A percentile compares a stretch with the other conserved stretches of the same genome.
Evolutionary conservation across 2,888 invertebrate genomes (phyloP).

Genomic region (Polydrusus tereticollis): DNA sequence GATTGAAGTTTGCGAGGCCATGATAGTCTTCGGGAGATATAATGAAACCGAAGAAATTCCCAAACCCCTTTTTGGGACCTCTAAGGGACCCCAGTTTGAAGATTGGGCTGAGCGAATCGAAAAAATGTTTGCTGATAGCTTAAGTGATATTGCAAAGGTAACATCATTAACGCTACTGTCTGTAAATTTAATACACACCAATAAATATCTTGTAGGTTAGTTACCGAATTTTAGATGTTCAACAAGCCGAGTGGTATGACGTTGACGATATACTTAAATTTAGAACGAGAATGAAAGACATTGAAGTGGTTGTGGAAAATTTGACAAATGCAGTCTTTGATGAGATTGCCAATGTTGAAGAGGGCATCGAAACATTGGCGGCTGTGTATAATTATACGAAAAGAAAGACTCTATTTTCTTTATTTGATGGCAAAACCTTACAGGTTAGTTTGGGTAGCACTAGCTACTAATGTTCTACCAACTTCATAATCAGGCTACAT

Average conservation of each 20-base stretch:
- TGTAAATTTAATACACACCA: background rate
- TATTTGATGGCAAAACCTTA: slow-evolving; percentile 78
- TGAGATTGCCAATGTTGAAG: slow-evolving; percentile 83
- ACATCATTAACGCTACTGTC: slow-evolving; percentile 6
- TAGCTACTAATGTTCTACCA: no score
- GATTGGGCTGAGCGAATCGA: slow-evolving; percentile 79
- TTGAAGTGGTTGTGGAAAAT: slow-evolving; percentile 86
- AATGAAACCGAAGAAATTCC: slow-evolving; percentile 80
- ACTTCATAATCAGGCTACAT: no score
- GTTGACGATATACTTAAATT: slow-evolving; percentile 76
- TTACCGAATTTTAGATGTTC: slow-evolving; percentile 80
- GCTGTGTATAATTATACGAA: slow-evolving; percentile 84
- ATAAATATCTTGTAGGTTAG: slow-evolving; percentile 67
- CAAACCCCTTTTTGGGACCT: slow-evolving; percentile 83
- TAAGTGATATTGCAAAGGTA: slow-evolving; percentile 72
- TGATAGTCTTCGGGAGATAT: slow-evolving; percentile 87
- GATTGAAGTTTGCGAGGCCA: slow-evolving; percentile 89
- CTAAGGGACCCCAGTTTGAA: slow-evolving; percentile 77
- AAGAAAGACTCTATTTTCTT: slow-evolving; percentile 77
- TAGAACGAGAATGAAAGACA: slow-evolving; percentile 73
- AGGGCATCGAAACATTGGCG: slow-evolving; percentile 82
- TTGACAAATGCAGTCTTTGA: slow-evolving; percentile 84
- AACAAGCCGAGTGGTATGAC: slow-evolving; percentile 88
- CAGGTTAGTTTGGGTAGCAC: no score
- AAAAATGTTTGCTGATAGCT: slow-evolving; percentile 76